Percentiles rank a stretch among this genome's conserved stretches.
Conservation (phyloP, 1,140 invertebrate species). For the Aethina tumida region DNA sequence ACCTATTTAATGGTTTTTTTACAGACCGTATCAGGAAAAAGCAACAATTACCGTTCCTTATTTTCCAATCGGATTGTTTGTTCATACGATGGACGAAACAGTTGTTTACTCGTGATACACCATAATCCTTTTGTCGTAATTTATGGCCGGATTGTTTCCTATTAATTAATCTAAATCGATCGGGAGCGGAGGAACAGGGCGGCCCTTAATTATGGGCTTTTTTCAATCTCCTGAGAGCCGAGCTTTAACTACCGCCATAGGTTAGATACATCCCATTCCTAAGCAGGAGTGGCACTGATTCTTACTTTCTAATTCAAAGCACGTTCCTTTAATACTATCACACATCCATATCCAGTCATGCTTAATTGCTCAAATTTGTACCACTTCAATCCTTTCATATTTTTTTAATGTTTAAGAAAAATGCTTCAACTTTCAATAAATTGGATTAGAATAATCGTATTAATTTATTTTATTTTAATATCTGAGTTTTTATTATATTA, state of each 20-base stretch:
- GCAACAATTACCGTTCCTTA: neutral
- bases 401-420: no score
- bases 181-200: neutral
- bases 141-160: neutral
- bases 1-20: constrained; percentile 3
- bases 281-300: constrained; percentile 26
- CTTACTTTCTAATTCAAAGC: constrained; percentile 30
- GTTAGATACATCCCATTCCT: constrained; percentile 18
- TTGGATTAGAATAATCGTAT: no score
- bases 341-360: constrained; percentile 31
- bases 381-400: no score
- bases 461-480: no score
- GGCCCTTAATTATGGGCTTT: no score
- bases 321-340: constrained; percentile 32
- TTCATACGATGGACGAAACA: constrained; percentile 1
- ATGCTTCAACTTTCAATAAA: no score
- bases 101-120: neutral
- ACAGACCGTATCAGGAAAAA: neutral
- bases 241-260: no score
- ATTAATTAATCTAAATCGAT: neutral
- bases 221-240: no score
- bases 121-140: neutral
- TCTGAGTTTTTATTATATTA: no score
- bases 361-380: no score
- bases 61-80: neutral